Conservation (phyloP, 2,113 vertebrate genomes). For the Hypocryptadius cinnamomeus region DNA sequence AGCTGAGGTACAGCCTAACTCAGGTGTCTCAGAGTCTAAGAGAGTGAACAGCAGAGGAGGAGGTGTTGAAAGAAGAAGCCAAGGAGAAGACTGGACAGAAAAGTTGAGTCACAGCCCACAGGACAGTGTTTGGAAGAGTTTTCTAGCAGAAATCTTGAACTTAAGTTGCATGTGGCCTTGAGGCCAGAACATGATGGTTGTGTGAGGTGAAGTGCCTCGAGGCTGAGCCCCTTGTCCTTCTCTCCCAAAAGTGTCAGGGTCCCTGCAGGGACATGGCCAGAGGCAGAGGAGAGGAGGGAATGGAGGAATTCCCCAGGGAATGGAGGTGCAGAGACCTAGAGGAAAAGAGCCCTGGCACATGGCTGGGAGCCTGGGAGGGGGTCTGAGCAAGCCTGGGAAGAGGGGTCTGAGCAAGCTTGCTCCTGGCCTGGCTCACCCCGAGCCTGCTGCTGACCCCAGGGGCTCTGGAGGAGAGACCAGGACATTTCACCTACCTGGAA, state of each 20-base stretch:
- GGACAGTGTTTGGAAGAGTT: neutral
- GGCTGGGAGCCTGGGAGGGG: neutral
- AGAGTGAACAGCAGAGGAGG: neutral
- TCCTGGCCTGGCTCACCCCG: neutral
- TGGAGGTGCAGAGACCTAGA: accelerated
- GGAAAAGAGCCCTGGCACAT: neutral
- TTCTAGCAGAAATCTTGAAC: neutral
- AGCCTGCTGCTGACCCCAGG: neutral
- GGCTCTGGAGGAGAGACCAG: neutral
- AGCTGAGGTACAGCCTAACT: neutral
- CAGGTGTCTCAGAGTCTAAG: no score
- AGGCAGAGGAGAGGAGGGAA: neutral
- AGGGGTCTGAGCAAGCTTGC: neutral
- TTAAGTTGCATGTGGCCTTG: neutral
- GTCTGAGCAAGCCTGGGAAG: no score
- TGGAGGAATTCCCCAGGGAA: neutral
- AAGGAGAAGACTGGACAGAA: neutral
- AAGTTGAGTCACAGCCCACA: neutral
- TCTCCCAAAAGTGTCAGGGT: neutral
- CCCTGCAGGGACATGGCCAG: neutral
- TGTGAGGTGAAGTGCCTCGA: neutral
- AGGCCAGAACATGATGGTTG: neutral
- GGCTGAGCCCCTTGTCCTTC: neutral
- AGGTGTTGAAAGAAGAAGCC: neutral
- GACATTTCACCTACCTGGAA: neutral